phyloP scores from a whole-genome alignment of 2,113 vertebrate species.

The Spea multiplicata region DNA sequence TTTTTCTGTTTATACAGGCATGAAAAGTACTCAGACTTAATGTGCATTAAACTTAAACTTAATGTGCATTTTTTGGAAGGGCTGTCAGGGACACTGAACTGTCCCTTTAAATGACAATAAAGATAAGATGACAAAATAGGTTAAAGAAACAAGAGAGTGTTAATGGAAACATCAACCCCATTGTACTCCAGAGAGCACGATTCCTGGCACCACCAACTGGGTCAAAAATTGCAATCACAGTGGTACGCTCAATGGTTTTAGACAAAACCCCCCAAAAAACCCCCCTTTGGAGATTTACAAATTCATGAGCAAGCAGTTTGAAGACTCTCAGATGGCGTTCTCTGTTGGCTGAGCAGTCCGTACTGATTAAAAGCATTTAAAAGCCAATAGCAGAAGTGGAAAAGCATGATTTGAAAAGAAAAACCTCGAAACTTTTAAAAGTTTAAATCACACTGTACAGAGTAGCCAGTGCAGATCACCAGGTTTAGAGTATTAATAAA shows the following conservation, averaged over 20 bases:
- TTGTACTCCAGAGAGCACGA: slow-evolving; percentile 34
- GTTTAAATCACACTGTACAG: not conserved
- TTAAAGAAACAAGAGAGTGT: slow-evolving; percentile 35
- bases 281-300: slow-evolving; percentile 21
- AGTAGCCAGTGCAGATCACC: not conserved
- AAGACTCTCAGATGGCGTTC: slow-evolving; percentile 13
- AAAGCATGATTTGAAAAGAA: not conserved
- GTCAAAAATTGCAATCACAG: slow-evolving; percentile 23
- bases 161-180: slow-evolving; percentile 42
- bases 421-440: not conserved
- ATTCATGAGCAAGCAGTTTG: slow-evolving; percentile 45
- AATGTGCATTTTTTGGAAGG: too few relatives aligned
- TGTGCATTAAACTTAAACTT: too few relatives aligned
- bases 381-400: not conserved
- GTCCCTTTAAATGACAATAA: slow-evolving; percentile 13
- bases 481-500: not conserved
- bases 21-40: too few relatives aligned
- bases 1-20: too few relatives aligned
- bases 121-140: slow-evolving; percentile 36
- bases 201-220: slow-evolving; percentile 18
- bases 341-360: slow-evolving; percentile 9
- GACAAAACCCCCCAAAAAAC: slow-evolving; percentile 8
- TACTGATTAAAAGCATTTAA: slow-evolving; percentile 18
- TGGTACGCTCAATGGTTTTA: slow-evolving; percentile 21
- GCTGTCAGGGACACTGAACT: too few relatives aligned